These are phyloP conservation scores for Muscicapa comitata DNA, from an alignment of 2,797 vertebrate species.

Conservation along the genomic window DNA sequence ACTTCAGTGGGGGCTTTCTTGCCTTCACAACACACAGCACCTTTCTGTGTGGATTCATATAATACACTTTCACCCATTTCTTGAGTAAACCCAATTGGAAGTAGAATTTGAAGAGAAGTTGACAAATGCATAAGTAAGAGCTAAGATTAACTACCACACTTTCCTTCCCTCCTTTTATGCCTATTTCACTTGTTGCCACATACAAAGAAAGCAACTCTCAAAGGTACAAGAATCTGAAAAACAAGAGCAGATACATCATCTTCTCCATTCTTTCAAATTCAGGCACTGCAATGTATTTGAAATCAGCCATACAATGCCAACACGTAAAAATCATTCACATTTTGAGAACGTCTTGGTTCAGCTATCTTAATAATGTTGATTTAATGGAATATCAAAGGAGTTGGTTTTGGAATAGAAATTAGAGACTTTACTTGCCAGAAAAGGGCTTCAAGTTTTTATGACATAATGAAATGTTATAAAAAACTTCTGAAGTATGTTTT, in stretches of 20 bases:
- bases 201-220: neutral
- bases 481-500: neutral
- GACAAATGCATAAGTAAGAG: neutral
- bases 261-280: neutral
- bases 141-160: neutral
- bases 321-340: neutral
- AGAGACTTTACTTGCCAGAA: neutral
- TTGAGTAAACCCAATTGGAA: neutral
- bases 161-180: neutral
- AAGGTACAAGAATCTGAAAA: neutral
- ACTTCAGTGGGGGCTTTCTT: neutral
- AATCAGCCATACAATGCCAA: neutral
- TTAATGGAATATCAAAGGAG: neutral
- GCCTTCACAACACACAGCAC: neutral
- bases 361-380: neutral
- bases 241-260: fast-evolving
- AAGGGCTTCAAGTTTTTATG: neutral
- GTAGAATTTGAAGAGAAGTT: neutral
- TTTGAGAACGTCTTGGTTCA: neutral
- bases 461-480: neutral
- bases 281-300: neutral
- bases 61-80: neutral
- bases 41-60: neutral
- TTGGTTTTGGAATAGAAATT: neutral
- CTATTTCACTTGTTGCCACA: neutral